Base-by-base conservation (phyloP, 2,113 vertebrate genomes). In the Cynocephalus volans region DNA sequence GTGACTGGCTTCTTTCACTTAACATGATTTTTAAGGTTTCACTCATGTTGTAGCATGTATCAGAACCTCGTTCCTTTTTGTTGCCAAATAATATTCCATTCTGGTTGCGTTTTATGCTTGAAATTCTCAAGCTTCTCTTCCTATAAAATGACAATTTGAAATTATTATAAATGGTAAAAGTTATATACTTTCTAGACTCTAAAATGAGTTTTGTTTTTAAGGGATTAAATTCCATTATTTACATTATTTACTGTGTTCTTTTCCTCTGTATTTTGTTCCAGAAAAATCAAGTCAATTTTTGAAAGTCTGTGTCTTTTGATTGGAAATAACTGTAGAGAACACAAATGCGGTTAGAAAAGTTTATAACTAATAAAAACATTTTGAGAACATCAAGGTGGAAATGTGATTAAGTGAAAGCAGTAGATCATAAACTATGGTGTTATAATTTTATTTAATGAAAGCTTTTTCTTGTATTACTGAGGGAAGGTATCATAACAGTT, bases 121-220 rank as follows among this genome's bases (percentile, higher is more conserved):
- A 95, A 94, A 72, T 94, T 92, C n/a, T 89, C 69, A 94, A 92
- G 14, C 45, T 60, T 19, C 21, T 94, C 60, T 84, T 96, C 3
- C 9, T 88, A 8, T 79, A 72, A 95, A 70, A 76, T 3, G 64
- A 80, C 4, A 87, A 58, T 64, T 89, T 90, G 52, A 81, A 4
- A 23, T 96, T 89, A 84, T 96, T 87, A 41, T 84, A 4, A 86
- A n/a, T 83, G 67, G 52, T 88, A 88, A 84, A 96, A 54, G 45
- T 83, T 81, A 28, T 9, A 48, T 92, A 65, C 28, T 5, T 96
- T 81, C 10, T 58, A 62, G 65, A 72, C 92, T 87, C 41, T 86
- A 62, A 96, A 95, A 28, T 89, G 21, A 95, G 93, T 82, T 82
- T 87, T 96, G 31, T 60, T 92, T 92, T 88, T 87, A 82, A 97